Conservation (phyloP, 2,113 vertebrate species). For the Chinchilla lanigera region DNA sequence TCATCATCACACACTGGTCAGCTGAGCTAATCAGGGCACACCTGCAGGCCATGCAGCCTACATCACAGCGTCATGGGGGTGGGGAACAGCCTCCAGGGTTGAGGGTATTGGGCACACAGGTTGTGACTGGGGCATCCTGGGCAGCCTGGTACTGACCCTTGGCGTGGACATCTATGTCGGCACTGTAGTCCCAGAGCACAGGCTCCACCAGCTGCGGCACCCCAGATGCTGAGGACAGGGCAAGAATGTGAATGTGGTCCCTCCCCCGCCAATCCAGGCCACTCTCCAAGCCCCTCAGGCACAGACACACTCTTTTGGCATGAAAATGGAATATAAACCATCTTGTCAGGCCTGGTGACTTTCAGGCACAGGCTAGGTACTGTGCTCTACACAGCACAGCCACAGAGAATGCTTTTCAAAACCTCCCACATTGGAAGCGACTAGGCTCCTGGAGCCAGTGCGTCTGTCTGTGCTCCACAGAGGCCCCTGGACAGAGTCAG, state of each 20-base stretch:
- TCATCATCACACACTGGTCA: background rate
- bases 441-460: background rate
- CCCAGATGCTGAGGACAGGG: constrained; percentile 88
- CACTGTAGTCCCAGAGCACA: constrained; percentile 97
- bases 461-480: background rate
- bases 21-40: background rate
- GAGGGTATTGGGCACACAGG: no score
- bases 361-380: background rate
- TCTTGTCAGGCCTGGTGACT: fast-evolving
- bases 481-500: background rate
- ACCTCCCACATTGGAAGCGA: background rate
- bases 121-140: background rate
- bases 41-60: background rate
- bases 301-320: background rate
- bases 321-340: fast-evolving
- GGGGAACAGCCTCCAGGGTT: background rate
- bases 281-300: background rate
- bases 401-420: background rate
- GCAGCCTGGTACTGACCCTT: constrained; percentile 88
- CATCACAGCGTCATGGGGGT: background rate
- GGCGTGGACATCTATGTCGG: constrained; percentile 89
- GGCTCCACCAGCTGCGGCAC: constrained; percentile 92
- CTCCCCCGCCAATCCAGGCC: fast-evolving
- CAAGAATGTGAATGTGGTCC: fast-evolving
- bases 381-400: background rate